Conservation (phyloP, 2,113 vertebrate genomes). For the Saccopteryx leptura region DNA sequence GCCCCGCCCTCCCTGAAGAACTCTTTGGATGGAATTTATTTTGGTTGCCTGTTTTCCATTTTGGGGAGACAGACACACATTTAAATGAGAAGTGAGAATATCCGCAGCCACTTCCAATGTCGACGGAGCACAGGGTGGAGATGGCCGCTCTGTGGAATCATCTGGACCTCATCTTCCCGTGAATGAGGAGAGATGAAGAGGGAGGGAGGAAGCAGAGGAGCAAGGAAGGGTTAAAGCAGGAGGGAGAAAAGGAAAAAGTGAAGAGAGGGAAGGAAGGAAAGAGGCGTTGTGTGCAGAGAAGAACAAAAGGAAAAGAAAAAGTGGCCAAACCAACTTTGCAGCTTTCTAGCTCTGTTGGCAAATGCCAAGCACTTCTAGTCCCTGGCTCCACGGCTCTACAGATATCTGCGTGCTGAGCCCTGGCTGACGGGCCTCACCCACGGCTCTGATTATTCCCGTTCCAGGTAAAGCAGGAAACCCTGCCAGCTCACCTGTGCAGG, state of each 20-base stretch:
- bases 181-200: neutral
- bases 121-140: slow-evolving; percentile 66
- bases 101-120: slow-evolving; percentile 74
- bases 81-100: slow-evolving; percentile 81
- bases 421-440: neutral
- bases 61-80: slow-evolving; percentile 84
- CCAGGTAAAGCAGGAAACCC: neutral
- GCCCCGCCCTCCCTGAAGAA: slow-evolving; percentile 80
- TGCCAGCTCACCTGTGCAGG: neutral
- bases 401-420: neutral
- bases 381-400: slow-evolving; percentile 20
- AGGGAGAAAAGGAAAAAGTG: neutral
- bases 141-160: neutral
- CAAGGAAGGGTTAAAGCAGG: neutral
- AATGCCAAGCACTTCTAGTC: neutral
- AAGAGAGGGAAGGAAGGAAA: too few species aligned
- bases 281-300: slow-evolving; percentile 47
- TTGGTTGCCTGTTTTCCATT: slow-evolving; percentile 83
- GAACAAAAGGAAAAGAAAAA: slow-evolving; percentile 15
- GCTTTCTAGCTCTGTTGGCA: slow-evolving; percentile 22
- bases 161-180: neutral
- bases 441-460: neutral
- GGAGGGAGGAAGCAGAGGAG: rapidly evolving
- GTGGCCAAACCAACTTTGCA: neutral
- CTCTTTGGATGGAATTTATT: slow-evolving; percentile 86